Base-by-base conservation (phyloP, 2,888 invertebrate genomes). In the Perdita meconis region DNA sequence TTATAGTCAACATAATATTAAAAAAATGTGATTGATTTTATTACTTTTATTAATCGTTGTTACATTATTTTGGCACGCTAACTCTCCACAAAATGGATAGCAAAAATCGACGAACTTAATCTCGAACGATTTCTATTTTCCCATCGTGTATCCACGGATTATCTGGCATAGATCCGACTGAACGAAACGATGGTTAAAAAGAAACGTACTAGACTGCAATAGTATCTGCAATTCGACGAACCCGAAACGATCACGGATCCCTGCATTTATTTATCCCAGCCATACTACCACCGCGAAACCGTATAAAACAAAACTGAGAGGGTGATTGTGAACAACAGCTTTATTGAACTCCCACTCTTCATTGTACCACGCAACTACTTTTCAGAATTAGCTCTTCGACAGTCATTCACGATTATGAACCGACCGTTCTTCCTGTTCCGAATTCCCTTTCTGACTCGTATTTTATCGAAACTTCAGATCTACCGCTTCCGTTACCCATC, bases 191-290 rank as follows among this genome's bases (percentile, higher is more conserved):
- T 16, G 22, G 30, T n/a, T 12, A 42, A 40, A 64, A 40, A 63
- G 42, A 60, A 50, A 69, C 69, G 78, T 81, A 82, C n/a, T 82
- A 19, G 74, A 42, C 16, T n/a, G 24, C 26, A 67, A 70, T 50
- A 82, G 22, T 56, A 56, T 59, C 66, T 57, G 67, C n/a, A 56
- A 73, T 73, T 76, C 73, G 69, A 38, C 24, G 24, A 51, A 51
- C 26, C 42, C 10, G 42, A 47, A 61, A 56, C 64, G 60, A 77
- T 77, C 60, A 55, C 56, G 22, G 36, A 56, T 44, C 42, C 44
- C 47, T 19, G 10, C 36, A 53, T 68, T 82, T 77, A 80, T 82
- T 83, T 83, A 80, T 51, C 50, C 67, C n/a, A 22, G 56, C 22
- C 51, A 38, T 34, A 44, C 63, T 40, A 50, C 53, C 40, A 30